Evolutionary conservation across 2,797 vertebrate genomes (phyloP).

Genomic region (Dermochelys coriacea): DNA sequence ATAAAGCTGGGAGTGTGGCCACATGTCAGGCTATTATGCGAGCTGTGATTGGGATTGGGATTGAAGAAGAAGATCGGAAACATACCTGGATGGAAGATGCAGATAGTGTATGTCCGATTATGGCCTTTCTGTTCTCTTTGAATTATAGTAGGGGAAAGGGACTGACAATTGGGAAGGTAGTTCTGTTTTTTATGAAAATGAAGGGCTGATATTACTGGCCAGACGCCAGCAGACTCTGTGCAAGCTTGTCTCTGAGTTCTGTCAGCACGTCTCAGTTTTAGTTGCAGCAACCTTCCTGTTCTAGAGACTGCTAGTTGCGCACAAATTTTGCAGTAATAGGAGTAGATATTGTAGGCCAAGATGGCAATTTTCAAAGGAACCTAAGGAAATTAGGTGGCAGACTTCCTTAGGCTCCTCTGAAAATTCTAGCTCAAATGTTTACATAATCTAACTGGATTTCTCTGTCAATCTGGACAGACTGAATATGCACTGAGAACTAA

Average conservation of each 20-base stretch:
- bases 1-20: constrained; percentile 96
- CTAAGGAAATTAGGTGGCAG: not conserved
- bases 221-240: not conserved
- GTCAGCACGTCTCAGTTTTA: not conserved
- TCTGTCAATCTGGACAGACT: constrained; percentile 36
- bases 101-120: constrained; percentile 88
- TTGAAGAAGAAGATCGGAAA: constrained; percentile 97
- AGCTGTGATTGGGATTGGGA: constrained; percentile 96
- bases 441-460: constrained; percentile 11
- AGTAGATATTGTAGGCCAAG: not conserved
- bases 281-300: not conserved
- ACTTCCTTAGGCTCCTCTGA: not conserved
- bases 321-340: not conserved
- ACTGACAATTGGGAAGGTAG: not conserved
- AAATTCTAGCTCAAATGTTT: not conserved
- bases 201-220: not conserved
- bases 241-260: not conserved
- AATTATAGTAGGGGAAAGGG: not conserved
- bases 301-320: not conserved
- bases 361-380: not conserved
- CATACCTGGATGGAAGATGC: constrained; percentile 99
- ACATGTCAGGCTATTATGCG: constrained; percentile 97
- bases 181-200: not conserved
- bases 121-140: not conserved
- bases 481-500: not conserved